These are phyloP conservation scores for Coracias cyanogaster DNA, from an alignment of 2,797 vertebrate genomes.

Conservation along the genomic window DNA sequence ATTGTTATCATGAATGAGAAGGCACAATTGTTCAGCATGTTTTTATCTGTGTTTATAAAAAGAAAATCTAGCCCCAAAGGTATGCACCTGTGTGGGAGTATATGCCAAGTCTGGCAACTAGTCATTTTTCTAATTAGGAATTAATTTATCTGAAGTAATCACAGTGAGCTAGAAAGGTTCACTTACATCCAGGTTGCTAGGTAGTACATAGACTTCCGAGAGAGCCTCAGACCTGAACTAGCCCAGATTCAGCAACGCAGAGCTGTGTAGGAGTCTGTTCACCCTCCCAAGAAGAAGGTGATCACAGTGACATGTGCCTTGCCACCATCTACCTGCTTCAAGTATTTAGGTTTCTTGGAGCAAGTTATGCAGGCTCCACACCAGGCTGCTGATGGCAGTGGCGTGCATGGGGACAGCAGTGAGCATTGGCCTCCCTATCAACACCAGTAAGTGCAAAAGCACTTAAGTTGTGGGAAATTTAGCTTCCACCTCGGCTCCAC, in stretches of 20 bases:
- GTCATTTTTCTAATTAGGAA: neutral
- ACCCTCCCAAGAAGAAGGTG: neutral
- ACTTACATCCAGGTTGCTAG: neutral
- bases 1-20: neutral
- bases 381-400: rapidly evolving
- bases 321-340: neutral
- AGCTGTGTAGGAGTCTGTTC: neutral
- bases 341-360: neutral
- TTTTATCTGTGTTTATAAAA: neutral
- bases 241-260: neutral
- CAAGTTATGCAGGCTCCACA: neutral
- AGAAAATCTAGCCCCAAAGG: neutral
- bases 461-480: neutral
- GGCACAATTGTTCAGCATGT: neutral
- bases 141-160: slow-evolving; percentile 9
- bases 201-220: neutral
- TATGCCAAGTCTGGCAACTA: neutral
- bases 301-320: neutral
- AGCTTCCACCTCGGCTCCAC: neutral
- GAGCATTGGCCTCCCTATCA: neutral
- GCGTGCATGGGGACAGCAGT: neutral
- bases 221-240: neutral
- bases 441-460: neutral
- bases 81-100: neutral
- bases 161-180: neutral